Evolutionary conservation across 2,797 vertebrate species (phyloP).

Genomic region (Cryptoprocta ferox): DNA sequence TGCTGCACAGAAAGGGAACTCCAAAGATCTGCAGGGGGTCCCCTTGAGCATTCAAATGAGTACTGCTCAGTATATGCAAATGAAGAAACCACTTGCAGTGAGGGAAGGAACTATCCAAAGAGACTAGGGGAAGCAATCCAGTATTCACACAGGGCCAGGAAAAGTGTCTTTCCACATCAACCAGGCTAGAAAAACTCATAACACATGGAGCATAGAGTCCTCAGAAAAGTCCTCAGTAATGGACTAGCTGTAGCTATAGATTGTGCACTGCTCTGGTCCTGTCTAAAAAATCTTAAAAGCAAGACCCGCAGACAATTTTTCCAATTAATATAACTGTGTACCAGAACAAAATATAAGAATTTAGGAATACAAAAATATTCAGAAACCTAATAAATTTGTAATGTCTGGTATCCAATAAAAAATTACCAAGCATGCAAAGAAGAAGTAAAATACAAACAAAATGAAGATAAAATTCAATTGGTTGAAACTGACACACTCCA

Average conservation of each 20-base stretch:
- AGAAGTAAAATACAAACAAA: neutral
- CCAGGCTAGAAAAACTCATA: neutral
- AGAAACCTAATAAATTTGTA: neutral
- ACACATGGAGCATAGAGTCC: neutral
- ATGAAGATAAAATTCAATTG: neutral
- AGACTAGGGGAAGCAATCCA: neutral
- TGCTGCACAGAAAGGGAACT: neutral
- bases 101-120: neutral
- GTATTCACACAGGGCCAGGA: neutral
- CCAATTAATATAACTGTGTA: neutral
- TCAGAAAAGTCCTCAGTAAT: neutral
- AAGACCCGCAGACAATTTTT: conserved; percentile 4
- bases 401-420: neutral
- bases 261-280: neutral
- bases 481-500: neutral
- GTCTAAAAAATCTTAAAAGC: neutral
- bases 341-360: conserved; percentile 10
- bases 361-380: neutral
- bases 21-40: neutral
- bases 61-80: too few species aligned
- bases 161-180: neutral
- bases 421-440: neutral
- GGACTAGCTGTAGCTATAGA: neutral
- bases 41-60: neutral
- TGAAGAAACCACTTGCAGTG: neutral